Base-by-base conservation (phyloP, 2,888 invertebrate genomes). In the Leucoptera coffeella region DNA sequence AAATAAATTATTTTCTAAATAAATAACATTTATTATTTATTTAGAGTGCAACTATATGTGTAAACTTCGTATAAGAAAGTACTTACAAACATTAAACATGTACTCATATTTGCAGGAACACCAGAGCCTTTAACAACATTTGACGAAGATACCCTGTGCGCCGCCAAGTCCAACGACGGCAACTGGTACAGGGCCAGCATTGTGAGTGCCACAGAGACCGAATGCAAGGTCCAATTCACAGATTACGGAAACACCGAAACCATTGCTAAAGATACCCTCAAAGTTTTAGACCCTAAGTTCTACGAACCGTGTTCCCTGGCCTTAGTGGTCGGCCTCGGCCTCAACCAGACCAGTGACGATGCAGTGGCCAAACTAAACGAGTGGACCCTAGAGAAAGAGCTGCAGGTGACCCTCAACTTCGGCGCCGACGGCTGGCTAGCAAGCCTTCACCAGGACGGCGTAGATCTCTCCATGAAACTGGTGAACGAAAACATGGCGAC, bases 101-200 rank as follows among this genome's bases (percentile, higher is more conserved):
- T n/a, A n/a, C n/a, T 17, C 12, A 38, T 34, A 4, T 38, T 31
- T 25, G 8, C 44, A 67, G 67, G 60, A 31, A 51, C 53, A 9
- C 51, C 65, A 1, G 56, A 62, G 38, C 35, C 44, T 2, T 37
- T 74, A 1, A 41, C 62, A 1, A 50, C 46, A 21, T 74, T 71
- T 22, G 65, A 73, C 33, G 46, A 55, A 2, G 77, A 74, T 15
- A 47, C 45, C 3, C 32, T 81, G 1, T 85, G 83, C 42, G 84
- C 76, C 0, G 80, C 75, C 0, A 71, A 72, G 26, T 75, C 77
- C 3, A 41, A 40, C 1, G 84, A 85, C 45, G 74, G 69, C 3
- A 80, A 80, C 45, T 86, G 85, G 85, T 85, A 85, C 43, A 72
- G 85, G 23, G 81, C 75, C 3, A 71, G 64, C 32, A 67, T 84